Evolutionary conservation across 1,140 invertebrate species (phyloP).

Genomic region (Heliconius himera): DNA sequence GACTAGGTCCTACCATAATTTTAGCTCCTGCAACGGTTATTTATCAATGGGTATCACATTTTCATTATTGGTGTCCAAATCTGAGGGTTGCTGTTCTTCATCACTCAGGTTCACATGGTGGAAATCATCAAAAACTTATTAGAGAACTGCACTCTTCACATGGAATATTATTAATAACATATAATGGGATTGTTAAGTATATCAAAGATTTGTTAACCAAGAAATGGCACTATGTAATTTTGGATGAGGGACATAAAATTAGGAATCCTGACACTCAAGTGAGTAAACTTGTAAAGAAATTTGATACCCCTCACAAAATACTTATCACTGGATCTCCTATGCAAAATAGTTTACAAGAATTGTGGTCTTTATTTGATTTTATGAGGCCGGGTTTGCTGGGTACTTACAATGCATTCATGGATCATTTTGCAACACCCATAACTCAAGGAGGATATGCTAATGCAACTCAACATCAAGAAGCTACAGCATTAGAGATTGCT

Average conservation of each 20-base stretch:
- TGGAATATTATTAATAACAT: constrained; percentile 84
- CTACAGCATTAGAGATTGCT: constrained; percentile 94
- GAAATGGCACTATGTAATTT: constrained; percentile 96
- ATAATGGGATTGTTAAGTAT: constrained; percentile 83
- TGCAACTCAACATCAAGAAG: constrained; percentile 91
- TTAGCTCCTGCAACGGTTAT: constrained; percentile 96
- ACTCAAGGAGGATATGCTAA: constrained; percentile 97
- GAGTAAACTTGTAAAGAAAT: constrained; percentile 87
- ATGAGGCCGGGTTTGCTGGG: constrained; percentile 97
- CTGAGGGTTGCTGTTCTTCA: constrained; percentile 93
- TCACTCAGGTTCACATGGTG: constrained; percentile 89
- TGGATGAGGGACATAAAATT: constrained; percentile 99
- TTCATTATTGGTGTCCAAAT: constrained; percentile 95
- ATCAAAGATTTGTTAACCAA: constrained; percentile 86
- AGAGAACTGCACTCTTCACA: constrained; percentile 79
- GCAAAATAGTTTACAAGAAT: constrained; percentile 97
- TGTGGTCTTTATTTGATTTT: constrained; percentile 99
- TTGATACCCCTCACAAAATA: constrained; percentile 92
- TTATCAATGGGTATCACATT: constrained; percentile 97
- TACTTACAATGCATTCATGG: constrained; percentile 93
- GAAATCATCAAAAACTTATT: constrained; percentile 81
- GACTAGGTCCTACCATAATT: constrained; percentile 93
- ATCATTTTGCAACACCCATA: constrained; percentile 95
- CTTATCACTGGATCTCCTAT: constrained; percentile 95
- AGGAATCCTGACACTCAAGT: constrained; percentile 96